These are phyloP conservation scores for Halyomorpha halys DNA, from an alignment of 1,140 invertebrate genomes.

Conservation along the genomic window DNA sequence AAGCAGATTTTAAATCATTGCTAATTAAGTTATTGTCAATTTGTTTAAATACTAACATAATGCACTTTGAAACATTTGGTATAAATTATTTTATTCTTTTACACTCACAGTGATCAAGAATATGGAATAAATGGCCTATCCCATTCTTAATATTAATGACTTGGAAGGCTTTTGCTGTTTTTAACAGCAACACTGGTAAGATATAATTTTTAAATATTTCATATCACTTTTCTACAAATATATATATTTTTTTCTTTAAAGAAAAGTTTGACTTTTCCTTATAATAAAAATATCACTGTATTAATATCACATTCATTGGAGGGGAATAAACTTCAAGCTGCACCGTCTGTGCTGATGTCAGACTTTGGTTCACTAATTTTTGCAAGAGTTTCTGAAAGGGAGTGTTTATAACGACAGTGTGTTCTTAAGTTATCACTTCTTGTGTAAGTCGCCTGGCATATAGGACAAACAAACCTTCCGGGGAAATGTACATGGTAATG, in stretches of 20 bases:
- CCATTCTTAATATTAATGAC: slow-evolving; percentile 14
- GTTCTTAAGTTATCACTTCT: slow-evolving; percentile 77
- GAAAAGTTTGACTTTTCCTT: background rate
- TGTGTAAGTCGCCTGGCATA: slow-evolving; percentile 75
- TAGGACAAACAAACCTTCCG: slow-evolving; percentile 74
- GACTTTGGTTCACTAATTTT: slow-evolving; percentile 16
- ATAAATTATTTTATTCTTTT: slow-evolving; percentile 8
- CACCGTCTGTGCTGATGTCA: slow-evolving; percentile 9
- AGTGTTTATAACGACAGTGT: slow-evolving; percentile 81
- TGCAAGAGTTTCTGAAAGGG: slow-evolving; percentile 33
- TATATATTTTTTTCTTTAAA: slow-evolving; percentile 1
- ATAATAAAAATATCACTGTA: slow-evolving; percentile 9
- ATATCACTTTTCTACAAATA: background rate
- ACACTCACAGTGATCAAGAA: slow-evolving; percentile 14
- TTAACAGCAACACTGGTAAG: background rate
- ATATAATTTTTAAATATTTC: background rate
- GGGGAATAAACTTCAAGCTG: background rate
- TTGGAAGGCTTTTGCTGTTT: slow-evolving; percentile 13
- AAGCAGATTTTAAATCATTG: background rate
- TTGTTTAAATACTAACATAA: background rate
- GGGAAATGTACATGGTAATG: slow-evolving; percentile 84
- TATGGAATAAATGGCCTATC: background rate
- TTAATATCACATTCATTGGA: slow-evolving; percentile 12
- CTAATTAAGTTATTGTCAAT: background rate
- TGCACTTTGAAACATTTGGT: slow-evolving; percentile 7